Percentiles rank a stretch among this genome's conserved stretches.
Evolutionary conservation across 2,888 invertebrate species (phyloP).

Genomic region (Andrena hattorfiana): DNA sequence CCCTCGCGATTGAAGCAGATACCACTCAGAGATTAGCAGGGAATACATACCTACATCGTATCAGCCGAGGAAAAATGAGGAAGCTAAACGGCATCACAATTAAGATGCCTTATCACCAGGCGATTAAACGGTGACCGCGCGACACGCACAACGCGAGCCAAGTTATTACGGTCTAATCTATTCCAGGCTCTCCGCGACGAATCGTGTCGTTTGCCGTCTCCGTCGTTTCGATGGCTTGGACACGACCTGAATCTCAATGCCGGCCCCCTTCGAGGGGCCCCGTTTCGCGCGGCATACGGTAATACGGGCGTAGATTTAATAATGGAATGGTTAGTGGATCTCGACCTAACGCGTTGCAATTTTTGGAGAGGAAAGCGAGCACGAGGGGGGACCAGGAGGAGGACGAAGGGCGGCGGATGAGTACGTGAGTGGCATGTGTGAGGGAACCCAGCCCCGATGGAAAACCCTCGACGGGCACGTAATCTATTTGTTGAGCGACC

Average conservation of each 20-base stretch:
- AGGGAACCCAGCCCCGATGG: conserved; percentile 60
- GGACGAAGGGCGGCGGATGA: conserved; percentile 77
- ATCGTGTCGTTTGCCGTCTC: conserved; percentile 52
- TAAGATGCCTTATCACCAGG: conserved; percentile 45
- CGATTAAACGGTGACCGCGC: conserved; percentile 46
- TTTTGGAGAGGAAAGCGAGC: conserved; percentile 75
- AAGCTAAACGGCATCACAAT: conserved; percentile 41
- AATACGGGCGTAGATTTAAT: conserved; percentile 83
- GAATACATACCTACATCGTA: background rate
- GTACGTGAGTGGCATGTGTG: conserved; percentile 84
- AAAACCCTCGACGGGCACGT: conserved; percentile 81
- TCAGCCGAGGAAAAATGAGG: conserved; percentile 1
- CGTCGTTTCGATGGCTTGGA: conserved; percentile 75
- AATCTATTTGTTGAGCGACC: conserved; percentile 85
- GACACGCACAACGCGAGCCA: conserved; percentile 20
- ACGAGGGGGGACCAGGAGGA: conserved; percentile 41
- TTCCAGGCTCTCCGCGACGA: conserved; percentile 41
- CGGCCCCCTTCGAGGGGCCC: conserved; percentile 45
- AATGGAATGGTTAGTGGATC: conserved; percentile 84
- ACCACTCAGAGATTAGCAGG: background rate
- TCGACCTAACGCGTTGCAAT: conserved; percentile 83
- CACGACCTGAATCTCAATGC: conserved; percentile 78
- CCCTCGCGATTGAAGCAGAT: background rate
- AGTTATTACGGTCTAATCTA: conserved; percentile 68
- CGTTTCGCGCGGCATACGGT: conserved; percentile 58